These are phyloP conservation scores for Ips nitidus DNA, from an alignment of 1,140 invertebrate genomes.

Conservation along the genomic window DNA sequence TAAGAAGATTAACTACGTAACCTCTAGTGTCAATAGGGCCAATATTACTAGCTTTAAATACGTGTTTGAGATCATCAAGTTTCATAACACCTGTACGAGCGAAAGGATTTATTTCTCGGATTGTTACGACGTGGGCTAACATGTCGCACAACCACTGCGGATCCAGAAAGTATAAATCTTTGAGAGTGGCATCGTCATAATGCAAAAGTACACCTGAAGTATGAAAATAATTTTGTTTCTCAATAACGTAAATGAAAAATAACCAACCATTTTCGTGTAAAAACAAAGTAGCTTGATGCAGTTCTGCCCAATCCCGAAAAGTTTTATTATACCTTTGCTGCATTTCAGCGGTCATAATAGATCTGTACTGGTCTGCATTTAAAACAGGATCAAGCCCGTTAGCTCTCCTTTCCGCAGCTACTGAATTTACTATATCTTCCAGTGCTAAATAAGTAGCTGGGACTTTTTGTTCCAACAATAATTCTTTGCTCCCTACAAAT, in stretches of 20 bases:
- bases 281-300: constrained; percentile 94
- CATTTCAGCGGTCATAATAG: constrained; percentile 70
- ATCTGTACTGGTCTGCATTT: constrained; percentile 80
- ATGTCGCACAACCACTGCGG: constrained; percentile 99
- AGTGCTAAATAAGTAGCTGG: constrained; percentile 94
- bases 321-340: constrained; percentile 63
- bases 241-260: not conserved
- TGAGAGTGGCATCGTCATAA: constrained; percentile 94
- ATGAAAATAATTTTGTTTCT: constrained; percentile 17
- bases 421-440: constrained; percentile 84
- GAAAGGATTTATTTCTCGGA: constrained; percentile 95
- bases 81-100: constrained; percentile 92
- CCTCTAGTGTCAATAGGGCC: constrained; percentile 65
- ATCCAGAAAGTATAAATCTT: constrained; percentile 90
- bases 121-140: constrained; percentile 93
- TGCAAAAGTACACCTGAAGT: constrained; percentile 85
- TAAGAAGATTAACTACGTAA: constrained; percentile 88
- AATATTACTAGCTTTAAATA: constrained; percentile 77
- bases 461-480: constrained; percentile 90
- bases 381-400: constrained; percentile 84
- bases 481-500: constrained; percentile 75
- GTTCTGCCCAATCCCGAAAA: constrained; percentile 85
- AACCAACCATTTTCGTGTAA: constrained; percentile 91
- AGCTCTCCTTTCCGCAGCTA: constrained; percentile 71
- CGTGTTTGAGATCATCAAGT: constrained; percentile 87